Conservation (phyloP, 2,113 vertebrate species). For the Chamaetylas fuelleborni region DNA sequence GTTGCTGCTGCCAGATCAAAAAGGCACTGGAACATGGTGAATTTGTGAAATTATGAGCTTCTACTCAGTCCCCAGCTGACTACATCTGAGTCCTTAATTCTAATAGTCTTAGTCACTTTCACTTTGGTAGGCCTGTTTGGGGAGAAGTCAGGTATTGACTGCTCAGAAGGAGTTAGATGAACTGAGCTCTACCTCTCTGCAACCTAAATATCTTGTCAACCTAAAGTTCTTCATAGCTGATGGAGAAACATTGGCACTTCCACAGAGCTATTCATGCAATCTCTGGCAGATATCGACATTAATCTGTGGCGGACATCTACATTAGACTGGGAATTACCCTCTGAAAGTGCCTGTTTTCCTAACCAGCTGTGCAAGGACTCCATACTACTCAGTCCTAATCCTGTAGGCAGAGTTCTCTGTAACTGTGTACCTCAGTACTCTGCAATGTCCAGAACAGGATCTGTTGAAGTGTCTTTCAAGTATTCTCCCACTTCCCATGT, state of each 20-base stretch:
- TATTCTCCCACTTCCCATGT: neutral
- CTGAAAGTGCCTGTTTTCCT: neutral
- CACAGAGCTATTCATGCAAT: neutral
- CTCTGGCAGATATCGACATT: neutral
- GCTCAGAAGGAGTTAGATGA: neutral
- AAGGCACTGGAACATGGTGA: neutral
- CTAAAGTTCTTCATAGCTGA: neutral
- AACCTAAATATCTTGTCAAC: neutral
- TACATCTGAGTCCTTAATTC: neutral
- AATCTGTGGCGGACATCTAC: neutral
- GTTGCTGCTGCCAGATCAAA: neutral
- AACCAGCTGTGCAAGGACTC: neutral
- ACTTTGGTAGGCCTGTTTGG: neutral
- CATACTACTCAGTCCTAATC: neutral
- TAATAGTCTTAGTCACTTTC: neutral
- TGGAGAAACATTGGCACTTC: neutral
- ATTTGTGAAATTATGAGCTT: neutral
- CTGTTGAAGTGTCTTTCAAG: neutral
- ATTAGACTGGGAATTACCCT: neutral
- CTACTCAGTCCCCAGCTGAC: neutral
- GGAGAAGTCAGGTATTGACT: neutral
- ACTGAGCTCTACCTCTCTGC: neutral
- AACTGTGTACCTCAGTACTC: accelerated
- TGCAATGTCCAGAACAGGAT: neutral
- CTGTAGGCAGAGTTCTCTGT: neutral